phyloP scores from a whole-genome alignment of 2,113 vertebrate species.

The Tupaia tana region DNA sequence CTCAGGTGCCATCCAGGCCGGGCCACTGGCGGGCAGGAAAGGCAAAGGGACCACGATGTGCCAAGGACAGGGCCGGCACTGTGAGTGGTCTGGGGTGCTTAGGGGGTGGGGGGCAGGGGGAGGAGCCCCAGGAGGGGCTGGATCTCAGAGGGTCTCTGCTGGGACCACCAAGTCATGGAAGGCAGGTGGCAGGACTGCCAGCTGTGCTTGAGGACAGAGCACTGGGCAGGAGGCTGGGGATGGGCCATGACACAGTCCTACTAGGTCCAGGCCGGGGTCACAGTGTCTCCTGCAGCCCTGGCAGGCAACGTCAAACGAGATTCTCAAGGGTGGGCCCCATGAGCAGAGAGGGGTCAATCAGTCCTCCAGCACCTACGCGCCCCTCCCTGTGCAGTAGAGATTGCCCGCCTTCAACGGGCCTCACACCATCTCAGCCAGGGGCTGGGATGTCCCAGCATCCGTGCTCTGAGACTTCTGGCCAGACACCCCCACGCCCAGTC shows the following conservation, averaged over 20 bases:
- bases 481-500: background rate
- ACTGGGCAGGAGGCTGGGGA: background rate
- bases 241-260: background rate
- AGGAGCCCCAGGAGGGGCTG: background rate
- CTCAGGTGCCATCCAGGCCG: background rate
- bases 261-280: background rate
- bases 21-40: background rate
- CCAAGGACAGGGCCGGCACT: background rate
- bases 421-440: background rate
- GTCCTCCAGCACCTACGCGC: background rate
- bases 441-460: background rate
- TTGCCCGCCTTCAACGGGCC: background rate
- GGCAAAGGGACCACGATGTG: background rate
- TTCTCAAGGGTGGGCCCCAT: background rate
- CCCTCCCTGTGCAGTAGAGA: background rate
- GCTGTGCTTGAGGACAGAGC: background rate
- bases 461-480: slow-evolving; percentile 17
- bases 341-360: background rate
- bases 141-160: background rate
- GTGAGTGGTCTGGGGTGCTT: background rate
- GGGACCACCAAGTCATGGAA: background rate
- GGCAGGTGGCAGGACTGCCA: background rate
- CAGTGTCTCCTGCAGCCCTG: background rate
- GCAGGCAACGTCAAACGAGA: background rate
- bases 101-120: background rate